Base-by-base conservation (phyloP, 1,140 invertebrate species). In the Leptopilina boulardi region DNA sequence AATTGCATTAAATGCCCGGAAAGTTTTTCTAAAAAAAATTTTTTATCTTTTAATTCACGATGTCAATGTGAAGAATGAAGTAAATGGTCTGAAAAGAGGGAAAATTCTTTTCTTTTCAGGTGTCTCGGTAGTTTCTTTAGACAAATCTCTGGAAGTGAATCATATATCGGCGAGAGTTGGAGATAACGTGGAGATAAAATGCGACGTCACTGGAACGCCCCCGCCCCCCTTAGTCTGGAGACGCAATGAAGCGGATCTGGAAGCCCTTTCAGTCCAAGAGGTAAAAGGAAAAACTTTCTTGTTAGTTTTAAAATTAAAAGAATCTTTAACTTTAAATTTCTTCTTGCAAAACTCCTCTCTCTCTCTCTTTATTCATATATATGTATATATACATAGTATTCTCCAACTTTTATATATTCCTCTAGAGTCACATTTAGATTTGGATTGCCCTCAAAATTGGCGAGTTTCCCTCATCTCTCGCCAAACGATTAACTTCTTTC, bases 121-220 rank as follows among this genome's bases (percentile, higher is more conserved):
- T 90, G 92, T 96, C 9, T 95, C 94, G 2, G 93, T 95, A 5
- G 94, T 95, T 19, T 93, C 94, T 1, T 87, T 96, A 82, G 95
- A 96, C 85, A 95, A 96, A 86, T 94, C 94, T 19, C 88, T 96
- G 34, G 94, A 95, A 86, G 92, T 94, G 19, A 95, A 95, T 91
- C 92, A 94, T 84, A 89, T 95, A 77, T 92, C 92, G 77, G 93
- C 94, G 47, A 86, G 94, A 75, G 94, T 96, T 15, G 95, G 94
- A 18, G 95, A 96, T 88, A 96, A 96, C 84, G 93, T 96, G 38
- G 95, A 96, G 86, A 94, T 96, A 76, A 95, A 95, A 84, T 96
- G 95, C 89, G 95, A 95, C 85, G 94, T 95, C 11, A 94, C 93
- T 11, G 94, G 94, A 54, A 94, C 92, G 15, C 94, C 94, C 23